These are phyloP conservation scores for Ypsolopha scabrella DNA, from an alignment of 2,888 invertebrate genomes.

Conservation along the genomic window DNA sequence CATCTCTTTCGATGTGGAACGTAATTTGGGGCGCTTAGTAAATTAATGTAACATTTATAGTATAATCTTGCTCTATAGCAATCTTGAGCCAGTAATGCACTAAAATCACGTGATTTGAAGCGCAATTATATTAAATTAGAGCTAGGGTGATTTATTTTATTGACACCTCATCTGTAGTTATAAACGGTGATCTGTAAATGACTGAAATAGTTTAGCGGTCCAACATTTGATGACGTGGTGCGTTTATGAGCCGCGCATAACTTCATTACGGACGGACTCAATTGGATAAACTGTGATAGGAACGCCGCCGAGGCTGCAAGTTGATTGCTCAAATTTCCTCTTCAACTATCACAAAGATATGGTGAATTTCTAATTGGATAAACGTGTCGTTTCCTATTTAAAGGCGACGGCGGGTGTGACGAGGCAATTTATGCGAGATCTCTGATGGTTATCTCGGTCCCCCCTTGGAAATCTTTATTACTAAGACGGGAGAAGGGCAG, in stretches of 20 bases:
- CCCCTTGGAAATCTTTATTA: constrained; percentile 19
- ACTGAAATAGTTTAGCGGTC: not conserved
- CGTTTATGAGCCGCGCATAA: constrained; percentile 37
- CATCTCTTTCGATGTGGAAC: constrained; percentile 20
- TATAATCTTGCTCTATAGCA: too few species aligned
- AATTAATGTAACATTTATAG: constrained; percentile 4
- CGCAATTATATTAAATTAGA: constrained; percentile 3
- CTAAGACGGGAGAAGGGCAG: constrained; percentile 9
- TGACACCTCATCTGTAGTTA: not conserved
- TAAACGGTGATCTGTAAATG: not conserved
- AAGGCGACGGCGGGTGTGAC: constrained; percentile 58
- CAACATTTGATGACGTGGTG: not conserved
- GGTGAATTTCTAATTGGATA: constrained; percentile 72
- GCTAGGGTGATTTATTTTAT: not conserved
- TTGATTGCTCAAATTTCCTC: constrained; percentile 71
- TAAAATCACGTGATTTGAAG: not conserved
- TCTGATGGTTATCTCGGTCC: constrained; percentile 22
- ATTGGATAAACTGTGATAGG: constrained; percentile 70
- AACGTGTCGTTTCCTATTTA: constrained; percentile 71
- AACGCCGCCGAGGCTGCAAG: constrained; percentile 58
- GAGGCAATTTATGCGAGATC: constrained; percentile 49
- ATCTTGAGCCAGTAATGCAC: too few species aligned
- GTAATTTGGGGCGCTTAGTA: constrained; percentile 13
- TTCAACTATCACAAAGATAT: constrained; percentile 71
- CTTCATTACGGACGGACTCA: constrained; percentile 66